Base-by-base conservation (phyloP, 2,888 invertebrate genomes). In the Taenaris catops region DNA sequence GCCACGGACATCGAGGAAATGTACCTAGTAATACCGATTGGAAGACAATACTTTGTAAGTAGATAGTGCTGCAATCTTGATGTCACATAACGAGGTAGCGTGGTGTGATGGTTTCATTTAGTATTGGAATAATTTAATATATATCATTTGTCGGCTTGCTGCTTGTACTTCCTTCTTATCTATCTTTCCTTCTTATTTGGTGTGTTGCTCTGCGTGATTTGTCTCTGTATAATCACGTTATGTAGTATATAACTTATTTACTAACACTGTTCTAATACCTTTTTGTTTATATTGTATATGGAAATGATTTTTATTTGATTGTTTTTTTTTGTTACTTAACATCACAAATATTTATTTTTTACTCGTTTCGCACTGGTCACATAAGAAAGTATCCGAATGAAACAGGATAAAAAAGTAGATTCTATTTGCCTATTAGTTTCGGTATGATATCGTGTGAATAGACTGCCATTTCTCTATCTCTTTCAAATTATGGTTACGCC, bases 81-180 rank as follows among this genome's bases (percentile, higher is more conserved):
- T 76, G 73, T 79, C 66, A 70, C 62, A 53, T 73, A 68, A 65
- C 61, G 59, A 73, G 74, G 76, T 79, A 75, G 76, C 68, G 73
- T 75, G 79, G 75, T 78, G 76, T 78, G 63, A 64, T 72, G 72
- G 75, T 76, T 69, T 72, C 71, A 71, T 63, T 67, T 46, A 63
- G 53, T 59, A 49, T 51, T 48, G 34, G 34, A 38, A 21, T 23
- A 29, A 24, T 11, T 36, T 40, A 38, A 40, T 37, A 25, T 24
- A 29, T 28, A 34, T 20, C 44, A 31, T 42, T 21, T 20, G 18
- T 36, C 25, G 35, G 75, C 74, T 74, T 78, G 38, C 49, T 38
- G 70, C 74, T 78, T 75, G 45, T 55, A 57, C 55, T 61, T 50
- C 49, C 53, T 56, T 56, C 61, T 14, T 14, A 4, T n/a, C n/a